Evolutionary conservation across 2,888 invertebrate species (phyloP).

Genomic region (Deilephila porcellus): DNA sequence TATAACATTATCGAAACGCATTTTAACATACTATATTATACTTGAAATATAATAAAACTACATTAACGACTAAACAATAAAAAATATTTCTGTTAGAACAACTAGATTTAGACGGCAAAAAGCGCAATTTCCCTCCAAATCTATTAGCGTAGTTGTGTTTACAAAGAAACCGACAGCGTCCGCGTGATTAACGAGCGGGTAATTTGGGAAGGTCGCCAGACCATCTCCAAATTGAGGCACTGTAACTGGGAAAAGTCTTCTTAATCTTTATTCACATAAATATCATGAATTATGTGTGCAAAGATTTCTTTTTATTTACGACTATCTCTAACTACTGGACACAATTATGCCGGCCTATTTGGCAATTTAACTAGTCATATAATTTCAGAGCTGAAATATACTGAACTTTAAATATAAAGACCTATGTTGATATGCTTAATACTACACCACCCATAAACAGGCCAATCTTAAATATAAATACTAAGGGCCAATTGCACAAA

Average conservation of each 20-base stretch:
- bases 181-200: conserved; percentile 56
- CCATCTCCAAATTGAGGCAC: conserved; percentile 45
- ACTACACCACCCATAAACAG: too few species aligned
- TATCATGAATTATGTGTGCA: neutral
- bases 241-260: conserved; percentile 6
- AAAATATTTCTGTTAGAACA: neutral
- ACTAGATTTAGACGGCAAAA: conserved; percentile 13
- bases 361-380: too few species aligned
- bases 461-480: too few species aligned
- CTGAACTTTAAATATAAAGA: too few species aligned
- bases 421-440: too few species aligned
- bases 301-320: neutral
- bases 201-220: conserved; percentile 53
- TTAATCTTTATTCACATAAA: neutral
- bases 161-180: conserved; percentile 38
- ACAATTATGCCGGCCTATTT: too few species aligned
- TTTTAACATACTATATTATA: neutral
- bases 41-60: neutral
- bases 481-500: too few species aligned
- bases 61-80: neutral
- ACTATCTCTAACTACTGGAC: too few species aligned
- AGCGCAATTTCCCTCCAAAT: conserved; percentile 26
- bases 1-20: too few species aligned
- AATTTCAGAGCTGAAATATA: too few species aligned
- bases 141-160: conserved; percentile 38